A percentile compares a stretch with the other conserved stretches of the same genome.
phyloP scores from a whole-genome alignment of 2,113 vertebrate genomes.

The Callospermophilus lateralis region DNA sequence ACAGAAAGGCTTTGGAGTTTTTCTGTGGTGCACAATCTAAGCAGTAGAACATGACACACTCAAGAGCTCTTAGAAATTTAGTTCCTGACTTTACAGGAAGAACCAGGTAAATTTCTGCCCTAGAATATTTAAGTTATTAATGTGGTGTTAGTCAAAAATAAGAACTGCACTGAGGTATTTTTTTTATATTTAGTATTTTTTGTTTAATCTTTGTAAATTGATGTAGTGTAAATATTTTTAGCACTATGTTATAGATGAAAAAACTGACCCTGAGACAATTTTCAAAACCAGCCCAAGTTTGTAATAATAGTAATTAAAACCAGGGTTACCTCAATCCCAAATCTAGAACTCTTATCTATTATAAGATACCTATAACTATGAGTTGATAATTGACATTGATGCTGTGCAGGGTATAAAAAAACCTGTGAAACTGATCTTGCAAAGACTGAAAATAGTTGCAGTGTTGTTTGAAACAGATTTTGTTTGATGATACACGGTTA shows the following conservation, averaged over 20 bases:
- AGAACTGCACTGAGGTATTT: background rate
- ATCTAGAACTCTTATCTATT: background rate
- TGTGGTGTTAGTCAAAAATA: background rate
- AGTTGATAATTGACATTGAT: background rate
- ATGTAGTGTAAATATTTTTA: background rate
- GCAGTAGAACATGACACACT: background rate
- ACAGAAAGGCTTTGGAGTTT: background rate
- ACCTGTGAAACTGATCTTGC: background rate
- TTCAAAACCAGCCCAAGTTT: background rate
- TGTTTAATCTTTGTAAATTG: background rate
- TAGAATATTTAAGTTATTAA: background rate
- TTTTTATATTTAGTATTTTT: background rate
- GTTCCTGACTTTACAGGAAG: background rate
- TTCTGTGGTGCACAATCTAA: background rate
- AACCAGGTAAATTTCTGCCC: background rate
- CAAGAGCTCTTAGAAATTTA: background rate
- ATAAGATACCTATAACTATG: background rate
- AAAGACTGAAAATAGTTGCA: background rate
- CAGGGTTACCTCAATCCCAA: background rate
- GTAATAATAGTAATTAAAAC: background rate
- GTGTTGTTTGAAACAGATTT: background rate
- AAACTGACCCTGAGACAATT: background rate
- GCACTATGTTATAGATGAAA: background rate
- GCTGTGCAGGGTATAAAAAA: background rate
- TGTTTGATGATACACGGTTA: background rate